Evolutionary conservation across 2,888 invertebrate species (phyloP).

Genomic region (Xestia c-nigrum): DNA sequence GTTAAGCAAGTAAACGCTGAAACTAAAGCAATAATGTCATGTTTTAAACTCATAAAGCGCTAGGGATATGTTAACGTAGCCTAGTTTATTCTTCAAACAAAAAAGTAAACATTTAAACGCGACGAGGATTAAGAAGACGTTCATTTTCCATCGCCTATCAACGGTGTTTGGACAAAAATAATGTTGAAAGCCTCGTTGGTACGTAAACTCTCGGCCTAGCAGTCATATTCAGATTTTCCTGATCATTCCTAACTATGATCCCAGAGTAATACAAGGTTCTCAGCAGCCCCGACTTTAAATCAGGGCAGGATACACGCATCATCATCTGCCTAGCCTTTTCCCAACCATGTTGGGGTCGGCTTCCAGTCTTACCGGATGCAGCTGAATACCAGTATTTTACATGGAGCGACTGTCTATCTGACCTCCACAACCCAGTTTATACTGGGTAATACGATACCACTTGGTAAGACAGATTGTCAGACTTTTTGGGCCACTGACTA

Average conservation of each 20-base stretch:
- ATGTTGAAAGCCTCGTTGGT: neutral
- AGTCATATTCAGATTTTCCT: neutral
- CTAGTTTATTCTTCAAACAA: constrained; percentile 34
- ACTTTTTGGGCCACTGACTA: no score
- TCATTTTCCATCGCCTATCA: neutral
- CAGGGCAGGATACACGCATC: neutral
- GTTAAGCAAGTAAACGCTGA: neutral
- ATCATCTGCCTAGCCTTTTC: no score
- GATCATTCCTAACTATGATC: neutral
- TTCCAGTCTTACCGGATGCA: no score
- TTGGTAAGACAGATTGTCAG: no score
- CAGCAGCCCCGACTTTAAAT: neutral
- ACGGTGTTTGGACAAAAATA: constrained; percentile 1
- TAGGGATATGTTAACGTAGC: constrained; percentile 28
- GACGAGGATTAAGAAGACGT: neutral
- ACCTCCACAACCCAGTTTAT: no score
- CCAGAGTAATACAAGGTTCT: neutral
- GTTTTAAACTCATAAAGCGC: constrained; percentile 23
- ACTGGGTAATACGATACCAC: no score
- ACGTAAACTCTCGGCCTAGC: neutral
- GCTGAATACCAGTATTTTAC: no score
- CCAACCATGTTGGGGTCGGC: no score
- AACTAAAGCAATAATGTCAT: constrained; percentile 29
- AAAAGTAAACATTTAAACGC: constrained; percentile 23
- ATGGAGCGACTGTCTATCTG: no score